Base-by-base conservation (phyloP, 1,140 invertebrate genomes). In the Anastrepha ludens region DNA sequence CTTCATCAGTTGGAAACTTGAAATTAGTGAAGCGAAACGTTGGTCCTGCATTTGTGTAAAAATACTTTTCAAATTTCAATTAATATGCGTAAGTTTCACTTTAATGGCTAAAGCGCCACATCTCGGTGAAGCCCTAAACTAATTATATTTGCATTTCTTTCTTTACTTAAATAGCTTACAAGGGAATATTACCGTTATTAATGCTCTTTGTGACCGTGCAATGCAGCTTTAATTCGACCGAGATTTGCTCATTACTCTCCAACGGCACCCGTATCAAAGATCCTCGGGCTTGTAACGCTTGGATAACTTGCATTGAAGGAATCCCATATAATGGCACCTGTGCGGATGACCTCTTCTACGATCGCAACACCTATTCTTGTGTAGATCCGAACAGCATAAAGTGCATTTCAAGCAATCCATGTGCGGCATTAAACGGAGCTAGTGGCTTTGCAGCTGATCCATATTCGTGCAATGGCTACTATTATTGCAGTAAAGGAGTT, bases 381-480 rank as follows among this genome's bases (percentile, higher is more conserved):
- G 87, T 91, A 7, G 8, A 59, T 8, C 86, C 91, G 0, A n/a
- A 41, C 2, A 89, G 87, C 13, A 64, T 90, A 9, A 90, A 88
- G 39, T 93, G 92, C n/a, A 17, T 92, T 29, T 92, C 91, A 1
- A 92, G 90, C 50, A 58, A 91, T 89, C 91, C 91, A 0, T 92
- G 91, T 85, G 91, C 91, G 0, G 65, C 85, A 3, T 8, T 47
- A 11, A 0, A 89, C 9, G 88, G 78, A 5, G 44, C 15, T 15
- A 85, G 90, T 64, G 91, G 91, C 3, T 93, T 93, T 39, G 85
- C 89, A 0, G 89, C 88, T 8, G 91, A 93, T 90, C 92, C 91
- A 2, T 92, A 92, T n/a, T 88, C 90, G 20, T 93, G 92, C 74
- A 90, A 89, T 64, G 89, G 90, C 2, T 93, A 92, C 11, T 92